A percentile compares a stretch with the other conserved stretches of the same genome.
Conservation (phyloP, 2,888 invertebrate species). For the Phymatocera aterrima region DNA sequence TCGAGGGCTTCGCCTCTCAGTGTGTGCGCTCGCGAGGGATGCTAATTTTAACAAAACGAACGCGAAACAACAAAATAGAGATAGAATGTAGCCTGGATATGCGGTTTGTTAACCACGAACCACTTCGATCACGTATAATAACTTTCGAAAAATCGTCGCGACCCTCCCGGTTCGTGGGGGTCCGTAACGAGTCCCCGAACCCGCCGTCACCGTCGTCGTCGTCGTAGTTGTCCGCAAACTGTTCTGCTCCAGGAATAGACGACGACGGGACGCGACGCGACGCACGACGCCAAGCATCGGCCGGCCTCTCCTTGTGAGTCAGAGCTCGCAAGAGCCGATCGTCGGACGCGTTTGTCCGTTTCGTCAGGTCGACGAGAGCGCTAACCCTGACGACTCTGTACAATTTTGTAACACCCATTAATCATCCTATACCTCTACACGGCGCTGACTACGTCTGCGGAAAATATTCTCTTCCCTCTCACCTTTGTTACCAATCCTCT, state of each 20-base stretch:
- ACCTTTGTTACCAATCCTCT: background rate
- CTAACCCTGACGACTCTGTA: constrained; percentile 1
- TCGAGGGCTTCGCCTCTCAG: background rate
- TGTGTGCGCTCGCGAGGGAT: too few relatives aligned
- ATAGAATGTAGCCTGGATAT: too few relatives aligned
- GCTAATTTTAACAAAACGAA: too few relatives aligned
- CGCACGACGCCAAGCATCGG: background rate
- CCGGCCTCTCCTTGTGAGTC: constrained; percentile 21
- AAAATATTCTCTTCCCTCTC: too few relatives aligned
- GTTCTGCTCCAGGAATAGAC: constrained; percentile 27
- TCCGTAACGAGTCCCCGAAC: constrained; percentile 18
- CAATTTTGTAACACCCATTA: too few relatives aligned
- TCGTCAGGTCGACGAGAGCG: constrained; percentile 24
- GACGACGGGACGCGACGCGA: background rate
- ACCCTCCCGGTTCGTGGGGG: constrained; percentile 25
- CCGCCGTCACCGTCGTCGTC: constrained; percentile 3
- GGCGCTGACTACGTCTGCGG: too few relatives aligned
- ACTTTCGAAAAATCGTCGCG: background rate
- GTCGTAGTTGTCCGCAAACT: too few relatives aligned
- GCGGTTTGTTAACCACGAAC: too few relatives aligned
- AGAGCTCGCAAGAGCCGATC: too few relatives aligned
- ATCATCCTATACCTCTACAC: background rate
- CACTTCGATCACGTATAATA: too few relatives aligned
- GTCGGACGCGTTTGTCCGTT: constrained; percentile 3
- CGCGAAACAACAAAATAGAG: too few relatives aligned